Evolutionary conservation across 1,140 invertebrate species (phyloP).

Genomic region (Eupeodes corollae): DNA sequence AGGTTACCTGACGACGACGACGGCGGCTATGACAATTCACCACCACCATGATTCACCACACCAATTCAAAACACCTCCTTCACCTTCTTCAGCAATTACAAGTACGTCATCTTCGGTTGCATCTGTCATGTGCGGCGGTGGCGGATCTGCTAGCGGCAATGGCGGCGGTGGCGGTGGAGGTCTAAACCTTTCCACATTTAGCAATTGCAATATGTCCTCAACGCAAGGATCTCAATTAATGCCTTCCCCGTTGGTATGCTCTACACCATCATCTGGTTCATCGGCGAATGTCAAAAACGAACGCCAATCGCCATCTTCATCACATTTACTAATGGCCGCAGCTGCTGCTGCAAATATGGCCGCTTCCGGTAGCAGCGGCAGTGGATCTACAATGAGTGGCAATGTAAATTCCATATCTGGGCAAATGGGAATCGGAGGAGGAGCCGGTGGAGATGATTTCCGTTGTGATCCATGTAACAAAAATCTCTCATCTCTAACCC

Average conservation of each 20-base stretch:
- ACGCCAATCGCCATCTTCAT: constrained; percentile 10
- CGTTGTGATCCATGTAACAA: constrained; percentile 80
- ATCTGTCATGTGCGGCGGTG: background rate
- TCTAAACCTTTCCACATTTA: too few relatives aligned
- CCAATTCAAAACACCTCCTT: constrained; percentile 1
- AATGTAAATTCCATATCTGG: constrained; percentile 9
- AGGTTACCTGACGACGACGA: constrained; percentile 37
- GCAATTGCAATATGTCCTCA: too few relatives aligned
- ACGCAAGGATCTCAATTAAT: too few relatives aligned
- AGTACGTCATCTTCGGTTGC: background rate
- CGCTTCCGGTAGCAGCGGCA: constrained; percentile 7
- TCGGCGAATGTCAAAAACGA: constrained; percentile 17
- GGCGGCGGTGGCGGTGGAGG: constrained; percentile 2
- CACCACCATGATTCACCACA: constrained; percentile 15
- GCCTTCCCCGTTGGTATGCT: too few relatives aligned
- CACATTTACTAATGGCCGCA: constrained; percentile 13
- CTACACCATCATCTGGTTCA: constrained; percentile 7
- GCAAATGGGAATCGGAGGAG: constrained; percentile 36
- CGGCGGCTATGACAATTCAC: background rate
- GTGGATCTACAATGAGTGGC: background rate
- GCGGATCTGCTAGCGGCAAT: background rate
- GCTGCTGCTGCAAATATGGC: constrained; percentile 10
- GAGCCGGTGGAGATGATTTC: constrained; percentile 56
- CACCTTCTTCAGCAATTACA: background rate
- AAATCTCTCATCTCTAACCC: constrained; percentile 68